phyloP scores from a whole-genome alignment of 2,888 invertebrate genomes.

The Syrphus vitripennis region DNA sequence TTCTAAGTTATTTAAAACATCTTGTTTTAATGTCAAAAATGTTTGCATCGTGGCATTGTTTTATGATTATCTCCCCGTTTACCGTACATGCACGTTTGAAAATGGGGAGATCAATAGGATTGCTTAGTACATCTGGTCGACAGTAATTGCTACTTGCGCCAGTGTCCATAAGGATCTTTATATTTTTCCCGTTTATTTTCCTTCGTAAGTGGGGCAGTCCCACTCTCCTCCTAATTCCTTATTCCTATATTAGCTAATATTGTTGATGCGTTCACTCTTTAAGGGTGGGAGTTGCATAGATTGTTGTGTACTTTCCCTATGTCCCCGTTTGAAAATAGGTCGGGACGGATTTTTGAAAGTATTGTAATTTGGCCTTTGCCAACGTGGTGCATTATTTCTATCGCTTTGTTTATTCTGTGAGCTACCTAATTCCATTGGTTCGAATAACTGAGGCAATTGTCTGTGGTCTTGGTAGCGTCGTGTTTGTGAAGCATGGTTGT shows the following conservation, averaged over 20 bases:
- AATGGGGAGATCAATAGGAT: background rate
- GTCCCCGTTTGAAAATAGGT: background rate
- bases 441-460: background rate
- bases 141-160: background rate
- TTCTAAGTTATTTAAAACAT: background rate
- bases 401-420: background rate
- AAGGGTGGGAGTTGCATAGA: background rate
- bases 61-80: background rate
- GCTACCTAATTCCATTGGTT: background rate
- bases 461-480: background rate
- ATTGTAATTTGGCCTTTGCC: background rate
- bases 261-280: background rate
- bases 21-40: background rate
- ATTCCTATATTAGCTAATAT: background rate
- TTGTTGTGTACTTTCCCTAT: background rate
- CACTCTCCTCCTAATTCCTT: no score
- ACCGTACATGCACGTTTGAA: background rate
- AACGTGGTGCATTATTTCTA: background rate
- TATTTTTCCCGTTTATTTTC: background rate
- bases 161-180: background rate
- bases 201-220: background rate
- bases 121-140: background rate
- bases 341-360: background rate
- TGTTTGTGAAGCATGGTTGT: background rate
- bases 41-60: background rate